Evolutionary conservation across 2,113 vertebrate genomes (phyloP).

Genomic region (Poecile atricapillus): DNA sequence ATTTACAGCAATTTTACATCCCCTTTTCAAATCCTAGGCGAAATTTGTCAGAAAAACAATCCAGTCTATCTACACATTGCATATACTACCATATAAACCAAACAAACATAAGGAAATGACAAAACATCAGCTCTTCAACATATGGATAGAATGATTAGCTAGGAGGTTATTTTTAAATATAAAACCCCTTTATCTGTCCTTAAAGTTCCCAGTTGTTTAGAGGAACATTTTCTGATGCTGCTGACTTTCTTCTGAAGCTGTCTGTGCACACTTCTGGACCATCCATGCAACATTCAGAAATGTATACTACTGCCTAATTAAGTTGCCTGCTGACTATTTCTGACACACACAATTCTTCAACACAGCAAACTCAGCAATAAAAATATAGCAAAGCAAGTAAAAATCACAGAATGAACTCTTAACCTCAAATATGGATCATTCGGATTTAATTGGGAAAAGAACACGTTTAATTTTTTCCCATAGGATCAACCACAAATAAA

Average conservation of each 20-base stretch:
- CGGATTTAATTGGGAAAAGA: slow-evolving; percentile 12
- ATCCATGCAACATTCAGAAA: slow-evolving; percentile 34
- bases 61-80: slow-evolving; percentile 24
- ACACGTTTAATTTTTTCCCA: neutral
- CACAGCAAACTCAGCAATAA: slow-evolving; percentile 9
- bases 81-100: neutral
- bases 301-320: slow-evolving; percentile 22
- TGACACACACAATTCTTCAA: slow-evolving; percentile 18
- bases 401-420: neutral
- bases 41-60: slow-evolving; percentile 36
- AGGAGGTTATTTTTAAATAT: slow-evolving; percentile 45
- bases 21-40: slow-evolving; percentile 26
- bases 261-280: neutral
- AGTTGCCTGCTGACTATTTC: slow-evolving; percentile 11
- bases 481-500: neutral
- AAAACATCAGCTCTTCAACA: slow-evolving; percentile 25
- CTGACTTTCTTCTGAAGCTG: slow-evolving; percentile 3
- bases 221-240: neutral
- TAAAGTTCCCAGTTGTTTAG: slow-evolving; percentile 12
- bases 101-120: slow-evolving; percentile 68
- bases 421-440: slow-evolving; percentile 9
- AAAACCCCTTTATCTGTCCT: slow-evolving; percentile 1
- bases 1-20: neutral
- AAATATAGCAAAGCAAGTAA: slow-evolving; percentile 18
- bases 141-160: slow-evolving; percentile 36